These are phyloP conservation scores for Apis florea DNA, from an alignment of 1,140 invertebrate species.

Conservation along the genomic window DNA sequence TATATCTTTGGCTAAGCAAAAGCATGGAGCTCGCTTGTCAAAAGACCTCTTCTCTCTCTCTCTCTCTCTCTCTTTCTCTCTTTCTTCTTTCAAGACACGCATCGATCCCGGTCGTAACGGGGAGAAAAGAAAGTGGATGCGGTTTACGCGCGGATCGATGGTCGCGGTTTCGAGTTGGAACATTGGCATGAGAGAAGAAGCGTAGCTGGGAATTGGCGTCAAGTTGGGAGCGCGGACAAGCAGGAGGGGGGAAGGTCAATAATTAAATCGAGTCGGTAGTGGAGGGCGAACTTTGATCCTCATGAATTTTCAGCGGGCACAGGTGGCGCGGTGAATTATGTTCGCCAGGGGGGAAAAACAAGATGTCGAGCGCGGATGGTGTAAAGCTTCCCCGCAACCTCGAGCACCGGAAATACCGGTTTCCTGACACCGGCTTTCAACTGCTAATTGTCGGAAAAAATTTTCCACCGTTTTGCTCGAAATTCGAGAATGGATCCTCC, in stretches of 20 bases:
- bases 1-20: no score
- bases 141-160: neutral
- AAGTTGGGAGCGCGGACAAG: neutral
- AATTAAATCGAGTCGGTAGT: constrained; percentile 54
- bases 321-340: constrained; percentile 33
- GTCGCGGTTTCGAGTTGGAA: neutral
- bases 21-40: no score
- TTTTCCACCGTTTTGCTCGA: no score
- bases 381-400: neutral
- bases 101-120: neutral
- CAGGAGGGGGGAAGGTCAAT: constrained; percentile 34
- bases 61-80: no score
- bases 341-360: constrained; percentile 24
- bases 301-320: constrained; percentile 54
- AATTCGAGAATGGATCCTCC: no score
- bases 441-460: neutral
- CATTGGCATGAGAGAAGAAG: neutral
- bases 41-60: no score
- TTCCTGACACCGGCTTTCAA: neutral
- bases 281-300: constrained; percentile 44
- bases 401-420: no score
- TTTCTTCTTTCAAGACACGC: neutral
- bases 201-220: constrained; percentile 13
- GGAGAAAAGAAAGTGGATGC: neutral
- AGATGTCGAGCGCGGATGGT: no score